Evolutionary conservation across 2,113 vertebrate genomes (phyloP).

Genomic region (Mastomys natalensis): DNA sequence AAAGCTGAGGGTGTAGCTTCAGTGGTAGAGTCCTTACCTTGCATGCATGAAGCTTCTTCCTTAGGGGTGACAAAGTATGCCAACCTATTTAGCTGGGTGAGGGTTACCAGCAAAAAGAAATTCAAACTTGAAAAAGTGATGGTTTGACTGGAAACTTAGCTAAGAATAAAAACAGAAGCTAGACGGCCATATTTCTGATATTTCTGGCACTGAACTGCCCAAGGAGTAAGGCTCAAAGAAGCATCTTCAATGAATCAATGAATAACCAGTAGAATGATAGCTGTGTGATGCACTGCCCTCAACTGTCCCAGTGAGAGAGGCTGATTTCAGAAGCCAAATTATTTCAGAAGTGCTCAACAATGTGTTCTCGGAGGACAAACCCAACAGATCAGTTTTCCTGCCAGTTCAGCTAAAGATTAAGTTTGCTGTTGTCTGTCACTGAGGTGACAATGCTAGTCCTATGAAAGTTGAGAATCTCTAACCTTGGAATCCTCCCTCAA

Average conservation of each 20-base stretch:
- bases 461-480: neutral
- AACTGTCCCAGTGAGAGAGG: neutral
- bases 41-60: neutral
- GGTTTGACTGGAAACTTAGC: neutral
- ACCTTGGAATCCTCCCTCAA: neutral
- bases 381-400: neutral
- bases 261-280: neutral
- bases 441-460: neutral
- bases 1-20: no score
- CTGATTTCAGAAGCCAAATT: constrained; percentile 41
- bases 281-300: neutral
- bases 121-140: neutral
- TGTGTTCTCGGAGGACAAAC: neutral
- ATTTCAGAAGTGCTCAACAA: neutral
- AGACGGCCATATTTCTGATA: neutral
- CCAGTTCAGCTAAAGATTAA: neutral
- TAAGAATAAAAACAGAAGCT: neutral
- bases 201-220: neutral
- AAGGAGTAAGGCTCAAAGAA: neutral
- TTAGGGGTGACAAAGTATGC: neutral
- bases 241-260: neutral
- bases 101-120: neutral
- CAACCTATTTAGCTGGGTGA: neutral
- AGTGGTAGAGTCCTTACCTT: neutral
- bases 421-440: neutral